phyloP scores from a whole-genome alignment of 2,888 invertebrate species.

The Molorchus minor region DNA sequence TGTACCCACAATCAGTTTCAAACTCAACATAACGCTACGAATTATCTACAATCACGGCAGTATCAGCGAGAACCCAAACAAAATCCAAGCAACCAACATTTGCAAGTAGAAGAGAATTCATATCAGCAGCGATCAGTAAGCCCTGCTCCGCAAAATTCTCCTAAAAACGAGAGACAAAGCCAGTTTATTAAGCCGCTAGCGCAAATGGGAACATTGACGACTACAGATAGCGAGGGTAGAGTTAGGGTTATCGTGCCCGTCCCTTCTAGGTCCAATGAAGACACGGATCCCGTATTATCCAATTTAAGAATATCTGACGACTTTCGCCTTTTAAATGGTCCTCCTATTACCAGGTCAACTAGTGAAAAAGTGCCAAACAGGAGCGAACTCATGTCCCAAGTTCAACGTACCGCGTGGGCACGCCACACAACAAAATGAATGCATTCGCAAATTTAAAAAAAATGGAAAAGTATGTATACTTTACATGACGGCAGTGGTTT shows the following conservation, averaged over 20 bases:
- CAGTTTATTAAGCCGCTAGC: constrained; percentile 75
- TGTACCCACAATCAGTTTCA: constrained; percentile 59
- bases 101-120: constrained; percentile 36
- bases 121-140: constrained; percentile 25
- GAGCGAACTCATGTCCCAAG: constrained; percentile 85
- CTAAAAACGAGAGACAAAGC: constrained; percentile 39
- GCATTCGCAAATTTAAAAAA: neutral
- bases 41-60: constrained; percentile 36
- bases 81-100: constrained; percentile 23
- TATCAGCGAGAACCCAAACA: constrained; percentile 26
- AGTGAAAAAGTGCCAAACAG: constrained; percentile 88
- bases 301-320: constrained; percentile 69
- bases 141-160: constrained; percentile 26
- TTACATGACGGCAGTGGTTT: too few relatives aligned
- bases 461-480: too few relatives aligned
- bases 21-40: constrained; percentile 42
- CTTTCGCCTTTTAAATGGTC: constrained; percentile 65
- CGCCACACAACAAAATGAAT: constrained; percentile 81
- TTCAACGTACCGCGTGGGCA: constrained; percentile 84
- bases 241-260: constrained; percentile 72
- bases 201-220: constrained; percentile 70
- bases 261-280: constrained; percentile 58
- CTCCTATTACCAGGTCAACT: constrained; percentile 78
- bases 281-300: constrained; percentile 59
- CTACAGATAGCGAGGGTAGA: constrained; percentile 70